Conservation (phyloP, 1,140 invertebrate genomes). For the Anoplolepis gracilipes region DNA sequence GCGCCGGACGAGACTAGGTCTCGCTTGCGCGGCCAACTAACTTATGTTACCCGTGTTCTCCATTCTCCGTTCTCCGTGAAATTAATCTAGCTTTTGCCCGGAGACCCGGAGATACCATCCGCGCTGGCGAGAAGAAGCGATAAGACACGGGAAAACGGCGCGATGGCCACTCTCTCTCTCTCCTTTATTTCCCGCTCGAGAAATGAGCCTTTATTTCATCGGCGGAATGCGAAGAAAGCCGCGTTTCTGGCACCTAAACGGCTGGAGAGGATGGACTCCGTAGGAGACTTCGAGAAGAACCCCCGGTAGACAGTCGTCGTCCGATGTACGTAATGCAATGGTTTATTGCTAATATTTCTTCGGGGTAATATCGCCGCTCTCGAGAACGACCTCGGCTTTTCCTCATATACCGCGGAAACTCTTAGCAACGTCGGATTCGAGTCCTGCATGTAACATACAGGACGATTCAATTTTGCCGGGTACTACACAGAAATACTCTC, state of each 20-base stretch:
- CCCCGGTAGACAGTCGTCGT: constrained; percentile 14
- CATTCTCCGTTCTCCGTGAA: constrained; percentile 2
- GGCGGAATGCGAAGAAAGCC: constrained; percentile 62
- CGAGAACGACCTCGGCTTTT: constrained; percentile 32
- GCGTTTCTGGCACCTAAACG: constrained; percentile 69
- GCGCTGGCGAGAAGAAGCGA: constrained; percentile 48
- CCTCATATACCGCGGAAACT: constrained; percentile 23
- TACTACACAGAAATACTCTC: not conserved
- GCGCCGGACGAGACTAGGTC: constrained; percentile 17
- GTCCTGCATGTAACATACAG: not conserved
- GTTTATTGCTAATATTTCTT: constrained; percentile 75
- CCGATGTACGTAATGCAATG: constrained; percentile 65
- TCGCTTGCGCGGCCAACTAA: constrained; percentile 2
- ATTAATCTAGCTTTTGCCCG: constrained; percentile 73
- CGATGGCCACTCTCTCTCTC: constrained; percentile 58
- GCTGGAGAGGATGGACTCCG: constrained; percentile 56
- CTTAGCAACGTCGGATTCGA: constrained; percentile 37
- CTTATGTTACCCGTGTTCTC: not conserved
- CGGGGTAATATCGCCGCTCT: constrained; percentile 67
- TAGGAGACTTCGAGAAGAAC: constrained; percentile 31
- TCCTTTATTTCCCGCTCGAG: constrained; percentile 71
- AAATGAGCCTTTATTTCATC: constrained; percentile 76
- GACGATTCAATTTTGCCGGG: not conserved
- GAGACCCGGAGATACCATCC: constrained; percentile 59
- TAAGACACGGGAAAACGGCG: constrained; percentile 66